These are phyloP conservation scores for Ptychochromis oligacanthus DNA, from an alignment of 2,113 vertebrate genomes.

Conservation along the genomic window DNA sequence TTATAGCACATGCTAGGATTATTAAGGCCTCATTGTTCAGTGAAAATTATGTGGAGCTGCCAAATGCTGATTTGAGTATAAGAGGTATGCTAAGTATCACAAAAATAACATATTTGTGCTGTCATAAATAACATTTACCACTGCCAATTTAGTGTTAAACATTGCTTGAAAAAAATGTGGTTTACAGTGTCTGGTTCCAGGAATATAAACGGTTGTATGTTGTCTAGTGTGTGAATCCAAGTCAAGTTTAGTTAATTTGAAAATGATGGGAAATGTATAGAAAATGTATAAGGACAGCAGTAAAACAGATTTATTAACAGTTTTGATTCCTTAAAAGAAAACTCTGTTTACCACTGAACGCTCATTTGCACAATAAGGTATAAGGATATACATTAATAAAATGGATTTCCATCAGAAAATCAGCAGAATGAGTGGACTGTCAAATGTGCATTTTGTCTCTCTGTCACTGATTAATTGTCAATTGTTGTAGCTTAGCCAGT, in stretches of 20 bases:
- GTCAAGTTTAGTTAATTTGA: neutral
- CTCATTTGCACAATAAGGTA: neutral
- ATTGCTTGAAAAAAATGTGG: neutral
- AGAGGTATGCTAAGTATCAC: neutral
- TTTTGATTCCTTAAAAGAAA: neutral
- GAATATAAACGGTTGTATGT: neutral
- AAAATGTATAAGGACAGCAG: neutral
- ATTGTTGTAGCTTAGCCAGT: neutral
- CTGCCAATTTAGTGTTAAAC: neutral
- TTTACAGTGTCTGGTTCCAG: constrained; percentile 4
- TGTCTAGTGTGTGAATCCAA: neutral
- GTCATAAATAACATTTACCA: neutral
- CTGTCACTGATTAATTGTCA: neutral
- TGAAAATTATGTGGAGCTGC: neutral
- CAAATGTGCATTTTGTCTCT: neutral
- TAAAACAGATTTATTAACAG: neutral
- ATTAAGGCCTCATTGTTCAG: neutral
- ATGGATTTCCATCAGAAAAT: neutral
- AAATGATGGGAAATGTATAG: neutral
- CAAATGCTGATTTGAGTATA: neutral
- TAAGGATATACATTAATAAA: neutral
- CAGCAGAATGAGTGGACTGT: neutral
- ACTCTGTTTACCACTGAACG: neutral
- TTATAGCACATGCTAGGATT: constrained; percentile 3
- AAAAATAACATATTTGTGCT: neutral